Evolutionary conservation across 2,888 invertebrate species (phyloP), one percentile per base, ranked within the genome.

Genomic region (Ectropis crepuscularia): DNA sequence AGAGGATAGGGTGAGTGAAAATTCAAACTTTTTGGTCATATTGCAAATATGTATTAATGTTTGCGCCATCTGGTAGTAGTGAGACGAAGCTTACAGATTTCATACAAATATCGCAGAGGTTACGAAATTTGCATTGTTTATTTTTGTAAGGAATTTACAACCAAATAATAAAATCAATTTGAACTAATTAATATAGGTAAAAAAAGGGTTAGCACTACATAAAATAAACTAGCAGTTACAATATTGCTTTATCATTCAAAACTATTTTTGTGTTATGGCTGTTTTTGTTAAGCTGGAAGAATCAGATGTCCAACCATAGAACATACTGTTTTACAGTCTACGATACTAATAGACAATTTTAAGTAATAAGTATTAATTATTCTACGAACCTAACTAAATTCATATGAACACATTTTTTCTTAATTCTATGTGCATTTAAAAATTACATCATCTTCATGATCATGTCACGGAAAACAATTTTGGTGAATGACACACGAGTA

Each of bases 371-470:
- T 45, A 46, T 38, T 55, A 55, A 55, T 70, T 85, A 84, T 72
- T 82, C 86, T 91, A 90, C 85, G 79, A 86, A 75, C 78, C 78
- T 82, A 85, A 90, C 89, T 90, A 92, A 90, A 89, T 89, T 90
- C 85, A 89, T 90, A 92, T 92, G 92, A 92, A 92, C 92, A 92
- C 92, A 92, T 92, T 87, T 90, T 51, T 90, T 89, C 78, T 90
- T 90, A 90, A 91, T 74, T 65, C 88, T 89, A 91, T 80, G 84
- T 89, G 87, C 86, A 85, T 84, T 82, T 61, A 75, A 81, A 82
- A 81, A 74, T 78, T 81, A 83, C 84, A 86, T 86, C 83, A 78
- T 80, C 71, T 81, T 86, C 84, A 79, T 49, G 37, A 77, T 77
- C 77, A 80, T 83, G 87, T 53, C 63, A 54, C 16, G 43, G 60